Evolutionary conservation across 2,888 invertebrate genomes (phyloP).

Genomic region (Apamea sordens): DNA sequence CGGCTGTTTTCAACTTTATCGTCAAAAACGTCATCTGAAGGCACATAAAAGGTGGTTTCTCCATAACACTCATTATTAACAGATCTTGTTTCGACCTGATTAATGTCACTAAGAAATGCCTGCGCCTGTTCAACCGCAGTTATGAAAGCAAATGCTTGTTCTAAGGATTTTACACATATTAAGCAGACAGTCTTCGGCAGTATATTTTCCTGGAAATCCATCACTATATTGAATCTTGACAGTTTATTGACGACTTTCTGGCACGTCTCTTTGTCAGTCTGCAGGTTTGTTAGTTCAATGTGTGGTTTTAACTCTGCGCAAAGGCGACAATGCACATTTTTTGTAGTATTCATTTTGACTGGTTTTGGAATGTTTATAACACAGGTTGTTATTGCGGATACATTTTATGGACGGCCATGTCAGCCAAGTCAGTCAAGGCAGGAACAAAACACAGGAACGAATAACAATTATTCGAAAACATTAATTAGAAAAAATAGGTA

Average conservation of each 20-base stretch:
- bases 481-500: neutral
- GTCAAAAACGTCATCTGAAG: neutral
- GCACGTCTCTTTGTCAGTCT: constrained; percentile 64
- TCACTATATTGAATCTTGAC: constrained; percentile 70
- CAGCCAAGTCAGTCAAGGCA: too few species aligned
- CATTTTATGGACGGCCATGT: neutral
- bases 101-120: constrained; percentile 65
- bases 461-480: neutral
- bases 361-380: neutral
- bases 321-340: constrained; percentile 72
- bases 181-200: constrained; percentile 80
- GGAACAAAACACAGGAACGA: neutral
- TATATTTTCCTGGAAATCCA: constrained; percentile 69
- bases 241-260: constrained; percentile 74
- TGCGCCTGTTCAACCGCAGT: constrained; percentile 77
- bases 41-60: constrained; percentile 46
- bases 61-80: constrained; percentile 59
- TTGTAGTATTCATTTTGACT: constrained; percentile 65
- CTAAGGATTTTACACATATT: constrained; percentile 73
- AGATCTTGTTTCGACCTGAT: constrained; percentile 68
- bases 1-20: constrained; percentile 6
- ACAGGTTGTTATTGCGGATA: neutral
- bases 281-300: constrained; percentile 72
- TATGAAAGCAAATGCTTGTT: constrained; percentile 77
- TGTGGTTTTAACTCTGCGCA: constrained; percentile 77